Percentiles rank a stretch among this genome's conserved stretches.
These are phyloP conservation scores for Choloepus hoffmanni DNA, from an alignment of 2,113 vertebrate species.

Conservation along the genomic window DNA sequence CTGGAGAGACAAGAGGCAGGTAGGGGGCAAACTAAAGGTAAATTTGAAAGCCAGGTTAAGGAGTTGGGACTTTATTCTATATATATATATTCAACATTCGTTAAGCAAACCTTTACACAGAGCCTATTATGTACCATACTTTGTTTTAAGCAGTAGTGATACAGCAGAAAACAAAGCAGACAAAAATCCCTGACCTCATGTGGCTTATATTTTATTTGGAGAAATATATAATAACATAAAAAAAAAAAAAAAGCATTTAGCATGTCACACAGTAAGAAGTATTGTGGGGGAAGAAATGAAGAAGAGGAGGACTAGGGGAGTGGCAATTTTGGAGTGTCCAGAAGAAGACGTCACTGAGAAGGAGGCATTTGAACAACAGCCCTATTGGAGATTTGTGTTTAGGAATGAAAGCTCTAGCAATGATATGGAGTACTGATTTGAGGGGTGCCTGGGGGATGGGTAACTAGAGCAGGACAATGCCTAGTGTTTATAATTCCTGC, in stretches of 20 bases:
- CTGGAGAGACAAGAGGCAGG: background rate
- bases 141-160: background rate
- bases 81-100: background rate
- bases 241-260: background rate
- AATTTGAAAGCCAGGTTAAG: background rate
- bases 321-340: background rate
- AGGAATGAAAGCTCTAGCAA: background rate
- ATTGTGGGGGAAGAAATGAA: background rate
- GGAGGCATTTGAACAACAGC: background rate
- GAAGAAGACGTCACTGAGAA: background rate
- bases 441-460: background rate
- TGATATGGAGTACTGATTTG: background rate
- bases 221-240: background rate
- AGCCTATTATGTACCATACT: background rate
- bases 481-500: background rate
- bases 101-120: background rate
- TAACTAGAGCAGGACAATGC: background rate
- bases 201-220: background rate
- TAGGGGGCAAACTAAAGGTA: background rate
- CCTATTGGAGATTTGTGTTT: background rate
- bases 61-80: too few species aligned
- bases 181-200: background rate
- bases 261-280: background rate
- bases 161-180: background rate
- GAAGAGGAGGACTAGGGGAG: background rate